phyloP scores from a whole-genome alignment of 2,797 vertebrate species.

The Sarcoramphus papa region DNA sequence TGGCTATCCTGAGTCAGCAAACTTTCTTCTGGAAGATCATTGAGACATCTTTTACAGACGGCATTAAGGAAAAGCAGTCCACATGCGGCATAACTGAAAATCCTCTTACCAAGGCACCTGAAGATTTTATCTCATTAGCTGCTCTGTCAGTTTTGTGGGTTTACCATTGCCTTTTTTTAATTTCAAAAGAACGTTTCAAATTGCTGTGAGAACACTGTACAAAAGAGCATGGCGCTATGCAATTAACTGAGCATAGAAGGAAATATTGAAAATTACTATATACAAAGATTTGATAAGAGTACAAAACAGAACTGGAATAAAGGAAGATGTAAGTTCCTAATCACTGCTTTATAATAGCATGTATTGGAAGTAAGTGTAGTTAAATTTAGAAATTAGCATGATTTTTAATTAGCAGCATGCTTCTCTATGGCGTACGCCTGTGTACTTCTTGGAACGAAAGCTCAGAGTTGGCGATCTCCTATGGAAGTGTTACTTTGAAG shows the following conservation, averaged over 20 bases:
- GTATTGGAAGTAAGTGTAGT: neutral
- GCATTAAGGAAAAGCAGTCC: neutral
- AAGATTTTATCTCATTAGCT: constrained; percentile 8
- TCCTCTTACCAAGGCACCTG: neutral
- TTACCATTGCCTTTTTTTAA: neutral
- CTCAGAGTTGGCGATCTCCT: neutral
- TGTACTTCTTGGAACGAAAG: neutral
- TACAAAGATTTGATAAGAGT: neutral
- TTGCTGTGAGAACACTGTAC: neutral
- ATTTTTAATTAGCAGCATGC: neutral
- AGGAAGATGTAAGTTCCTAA: neutral
- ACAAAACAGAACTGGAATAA: neutral
- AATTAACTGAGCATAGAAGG: neutral
- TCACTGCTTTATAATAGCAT: neutral
- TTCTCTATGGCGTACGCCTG: neutral
- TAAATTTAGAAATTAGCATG: neutral
- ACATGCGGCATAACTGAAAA: neutral
- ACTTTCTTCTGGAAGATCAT: neutral
- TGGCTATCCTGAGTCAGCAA: neutral
- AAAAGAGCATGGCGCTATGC: neutral
- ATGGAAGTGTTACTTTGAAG: neutral
- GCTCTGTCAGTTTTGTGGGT: neutral
- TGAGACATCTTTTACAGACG: neutral
- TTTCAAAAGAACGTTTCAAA: neutral
- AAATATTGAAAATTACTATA: neutral